phyloP scores from a whole-genome alignment of 2,888 invertebrate species.

The Chalcosyrphus nemorum region DNA sequence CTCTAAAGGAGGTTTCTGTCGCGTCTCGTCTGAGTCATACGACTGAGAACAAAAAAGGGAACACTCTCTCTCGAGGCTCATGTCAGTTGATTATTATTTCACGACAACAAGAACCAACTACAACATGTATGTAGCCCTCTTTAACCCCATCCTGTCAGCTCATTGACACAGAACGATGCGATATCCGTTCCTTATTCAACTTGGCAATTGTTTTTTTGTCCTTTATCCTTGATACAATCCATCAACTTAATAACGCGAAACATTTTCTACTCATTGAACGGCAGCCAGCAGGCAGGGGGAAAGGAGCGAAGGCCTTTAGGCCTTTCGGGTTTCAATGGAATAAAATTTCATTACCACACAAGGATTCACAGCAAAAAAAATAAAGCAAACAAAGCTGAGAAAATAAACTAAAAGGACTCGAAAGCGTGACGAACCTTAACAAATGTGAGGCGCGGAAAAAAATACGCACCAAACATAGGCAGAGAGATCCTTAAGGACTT shows the following conservation, averaged over 20 bases:
- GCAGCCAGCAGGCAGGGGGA: constrained; percentile 10
- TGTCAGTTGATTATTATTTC: constrained; percentile 56
- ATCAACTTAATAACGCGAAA: constrained; percentile 70
- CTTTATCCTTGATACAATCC: constrained; percentile 64
- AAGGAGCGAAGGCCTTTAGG: not conserved
- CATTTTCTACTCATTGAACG: constrained; percentile 49
- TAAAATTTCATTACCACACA: constrained; percentile 62
- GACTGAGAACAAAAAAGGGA: constrained; percentile 19
- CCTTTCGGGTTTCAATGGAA: constrained; percentile 41
- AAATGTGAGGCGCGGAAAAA: constrained; percentile 15
- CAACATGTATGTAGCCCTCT: not conserved
- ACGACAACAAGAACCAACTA: constrained; percentile 50
- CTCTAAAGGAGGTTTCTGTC: too few species aligned
- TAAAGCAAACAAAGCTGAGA: not conserved
- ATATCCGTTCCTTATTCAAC: constrained; percentile 52
- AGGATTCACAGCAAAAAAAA: not conserved
- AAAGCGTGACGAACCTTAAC: constrained; percentile 63
- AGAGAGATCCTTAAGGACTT: constrained; percentile 57
- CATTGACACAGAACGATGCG: constrained; percentile 41
- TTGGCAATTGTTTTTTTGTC: constrained; percentile 67
- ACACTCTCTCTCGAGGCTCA: constrained; percentile 48
- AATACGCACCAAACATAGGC: not conserved
- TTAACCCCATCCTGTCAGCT: constrained; percentile 34
- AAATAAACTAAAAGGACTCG: constrained; percentile 49
- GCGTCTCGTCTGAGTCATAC: not conserved